Conservation (phyloP, 2,888 invertebrate genomes). For the Meliscaeva auricollis region DNA sequence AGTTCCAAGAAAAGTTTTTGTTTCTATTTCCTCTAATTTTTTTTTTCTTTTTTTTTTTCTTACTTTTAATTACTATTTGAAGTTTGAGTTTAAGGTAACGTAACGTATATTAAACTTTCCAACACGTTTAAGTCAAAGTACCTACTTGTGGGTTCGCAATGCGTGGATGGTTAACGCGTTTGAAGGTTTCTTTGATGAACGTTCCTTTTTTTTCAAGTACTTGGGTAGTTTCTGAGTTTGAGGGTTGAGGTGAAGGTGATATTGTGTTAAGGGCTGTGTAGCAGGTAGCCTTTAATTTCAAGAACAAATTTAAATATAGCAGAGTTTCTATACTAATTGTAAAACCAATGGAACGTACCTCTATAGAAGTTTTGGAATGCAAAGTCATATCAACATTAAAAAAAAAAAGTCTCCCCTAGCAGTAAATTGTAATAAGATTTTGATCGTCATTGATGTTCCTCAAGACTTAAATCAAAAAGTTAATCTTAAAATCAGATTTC, state of each 20-base stretch:
- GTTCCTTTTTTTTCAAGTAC: too few species aligned
- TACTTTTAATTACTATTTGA: too few species aligned
- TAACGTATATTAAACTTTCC: neutral
- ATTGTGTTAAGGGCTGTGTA: neutral
- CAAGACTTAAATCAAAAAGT: too few species aligned
- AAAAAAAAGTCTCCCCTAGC: too few species aligned
- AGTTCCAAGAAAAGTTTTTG: constrained; percentile 22
- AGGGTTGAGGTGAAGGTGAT: neutral
- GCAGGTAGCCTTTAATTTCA: neutral
- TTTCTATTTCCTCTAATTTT: neutral
- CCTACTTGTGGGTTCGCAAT: neutral
- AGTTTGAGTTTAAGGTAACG: constrained; percentile 3
- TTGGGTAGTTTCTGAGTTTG: neutral
- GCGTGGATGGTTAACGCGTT: constrained; percentile 1
- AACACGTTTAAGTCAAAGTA: neutral
- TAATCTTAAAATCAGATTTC: constrained; percentile 3
- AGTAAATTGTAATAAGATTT: too few species aligned
- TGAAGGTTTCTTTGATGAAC: constrained; percentile 9
- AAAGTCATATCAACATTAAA: too few species aligned
- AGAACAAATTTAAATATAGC: too few species aligned
- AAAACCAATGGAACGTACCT: too few species aligned
- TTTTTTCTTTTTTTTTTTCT: too few species aligned
- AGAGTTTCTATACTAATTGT: too few species aligned
- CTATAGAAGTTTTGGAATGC: too few species aligned
- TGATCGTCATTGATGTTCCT: neutral